phyloP scores from a whole-genome alignment of 1,140 invertebrate species.

The Apis florea region DNA sequence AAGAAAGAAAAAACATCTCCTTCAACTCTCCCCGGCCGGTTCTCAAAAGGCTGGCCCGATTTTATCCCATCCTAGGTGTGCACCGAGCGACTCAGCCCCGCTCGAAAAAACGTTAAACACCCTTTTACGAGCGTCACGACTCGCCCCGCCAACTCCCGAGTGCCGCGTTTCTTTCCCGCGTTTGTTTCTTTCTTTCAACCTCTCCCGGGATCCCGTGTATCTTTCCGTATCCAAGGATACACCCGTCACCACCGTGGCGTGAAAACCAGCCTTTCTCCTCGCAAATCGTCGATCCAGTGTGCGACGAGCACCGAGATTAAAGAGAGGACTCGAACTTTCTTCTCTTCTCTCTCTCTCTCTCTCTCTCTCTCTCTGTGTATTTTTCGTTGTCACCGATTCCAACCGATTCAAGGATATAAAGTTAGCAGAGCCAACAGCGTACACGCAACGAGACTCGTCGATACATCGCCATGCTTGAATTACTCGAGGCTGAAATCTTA shows the following conservation, averaged over 20 bases:
- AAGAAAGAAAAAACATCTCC: not conserved
- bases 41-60: constrained; percentile 23
- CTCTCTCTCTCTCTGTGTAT: constrained; percentile 7
- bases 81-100: not conserved
- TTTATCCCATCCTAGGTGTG: not conserved
- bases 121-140: not conserved
- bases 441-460: no score
- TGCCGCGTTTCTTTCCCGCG: not conserved
- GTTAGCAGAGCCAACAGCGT: no score
- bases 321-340: constrained; percentile 5
- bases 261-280: constrained; percentile 23
- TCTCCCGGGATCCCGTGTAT: not conserved
- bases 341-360: not conserved
- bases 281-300: constrained; percentile 57
- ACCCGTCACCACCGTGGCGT: no score
- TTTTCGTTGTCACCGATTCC: not conserved
- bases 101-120: constrained; percentile 14
- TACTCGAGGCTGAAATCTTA: no score
- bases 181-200: not conserved
- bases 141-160: not conserved
- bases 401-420: no score
- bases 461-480: no score
- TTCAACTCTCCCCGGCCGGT: not conserved
- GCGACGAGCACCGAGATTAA: constrained; percentile 55
- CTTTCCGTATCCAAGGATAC: not conserved